These are phyloP conservation scores for Lysandra coridon DNA, from an alignment of 2,888 invertebrate species.

Conservation along the genomic window DNA sequence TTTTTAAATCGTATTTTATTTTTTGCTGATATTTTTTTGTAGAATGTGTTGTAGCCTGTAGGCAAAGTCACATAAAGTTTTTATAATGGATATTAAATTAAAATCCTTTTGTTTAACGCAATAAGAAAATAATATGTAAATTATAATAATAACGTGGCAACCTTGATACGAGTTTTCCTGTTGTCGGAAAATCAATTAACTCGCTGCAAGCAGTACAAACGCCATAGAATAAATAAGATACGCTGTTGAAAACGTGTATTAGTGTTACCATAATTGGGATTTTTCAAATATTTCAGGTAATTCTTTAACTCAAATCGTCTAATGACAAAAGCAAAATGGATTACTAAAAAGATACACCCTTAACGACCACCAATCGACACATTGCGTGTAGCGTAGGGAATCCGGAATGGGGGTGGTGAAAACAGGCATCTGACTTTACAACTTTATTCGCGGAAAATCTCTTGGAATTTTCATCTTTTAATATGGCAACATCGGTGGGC, in stretches of 20 bases:
- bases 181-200: not conserved
- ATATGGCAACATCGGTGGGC: slow-evolving; percentile 4
- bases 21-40: not conserved
- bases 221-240: not conserved
- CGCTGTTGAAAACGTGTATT: not conserved
- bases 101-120: not conserved
- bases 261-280: not conserved
- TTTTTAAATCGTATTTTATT: not conserved
- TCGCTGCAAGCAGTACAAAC: not conserved
- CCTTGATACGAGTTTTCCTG: slow-evolving; percentile 11
- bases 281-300: not conserved
- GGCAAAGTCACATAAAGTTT: not conserved
- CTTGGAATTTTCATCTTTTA: not conserved
- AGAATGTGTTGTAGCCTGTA: not conserved
- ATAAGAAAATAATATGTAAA: not conserved
- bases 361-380: too few species aligned
- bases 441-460: not conserved
- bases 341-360: too few species aligned
- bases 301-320: not conserved
- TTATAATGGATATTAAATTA: not conserved
- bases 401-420: too few species aligned
- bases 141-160: not conserved
- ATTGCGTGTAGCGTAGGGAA: too few species aligned
- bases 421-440: too few species aligned
- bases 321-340: not conserved